Evolutionary conservation across 23 tunicate genomes (phyloP).

Genomic region (Trididemnum clinides): DNA sequence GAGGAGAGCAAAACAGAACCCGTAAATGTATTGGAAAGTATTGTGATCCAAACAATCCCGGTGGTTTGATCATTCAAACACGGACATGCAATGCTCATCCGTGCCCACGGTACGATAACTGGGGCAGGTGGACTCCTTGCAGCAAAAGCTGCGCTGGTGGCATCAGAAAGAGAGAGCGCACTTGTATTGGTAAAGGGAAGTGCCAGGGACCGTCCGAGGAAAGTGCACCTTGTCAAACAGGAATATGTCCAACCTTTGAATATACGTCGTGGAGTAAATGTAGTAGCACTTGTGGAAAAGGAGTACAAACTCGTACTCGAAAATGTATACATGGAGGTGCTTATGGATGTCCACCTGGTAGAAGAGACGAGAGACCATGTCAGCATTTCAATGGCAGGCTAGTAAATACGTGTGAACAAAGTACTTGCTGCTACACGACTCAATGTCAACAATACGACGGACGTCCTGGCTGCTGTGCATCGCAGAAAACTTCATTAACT

Average conservation of each 20-base stretch:
- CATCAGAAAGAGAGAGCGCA: constrained; percentile 1
- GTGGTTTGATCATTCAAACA: constrained; percentile 7
- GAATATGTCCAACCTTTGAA: constrained; percentile 26
- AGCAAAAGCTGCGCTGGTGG: constrained; percentile 36
- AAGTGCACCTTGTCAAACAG: constrained; percentile 5
- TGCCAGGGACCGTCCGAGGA: constrained; percentile 15
- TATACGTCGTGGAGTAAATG: constrained; percentile 22
- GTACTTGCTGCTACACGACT: background rate
- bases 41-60: constrained; percentile 35
- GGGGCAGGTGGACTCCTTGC: constrained; percentile 22
- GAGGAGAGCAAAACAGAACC: constrained; percentile 20
- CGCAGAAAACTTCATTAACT: background rate
- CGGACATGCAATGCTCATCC: constrained; percentile 5
- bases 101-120: constrained; percentile 19
- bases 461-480: background rate
- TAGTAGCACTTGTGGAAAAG: constrained; percentile 30
- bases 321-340: constrained; percentile 33
- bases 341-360: constrained; percentile 38
- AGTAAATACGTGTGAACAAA: background rate
- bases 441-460: background rate
- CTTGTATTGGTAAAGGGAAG: background rate
- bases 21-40: constrained; percentile 5
- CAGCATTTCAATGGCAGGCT: background rate
- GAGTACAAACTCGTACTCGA: background rate
- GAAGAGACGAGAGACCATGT: background rate